Conservation (phyloP, 2,113 vertebrate genomes). For the Acrocephalus arundinaceus region DNA sequence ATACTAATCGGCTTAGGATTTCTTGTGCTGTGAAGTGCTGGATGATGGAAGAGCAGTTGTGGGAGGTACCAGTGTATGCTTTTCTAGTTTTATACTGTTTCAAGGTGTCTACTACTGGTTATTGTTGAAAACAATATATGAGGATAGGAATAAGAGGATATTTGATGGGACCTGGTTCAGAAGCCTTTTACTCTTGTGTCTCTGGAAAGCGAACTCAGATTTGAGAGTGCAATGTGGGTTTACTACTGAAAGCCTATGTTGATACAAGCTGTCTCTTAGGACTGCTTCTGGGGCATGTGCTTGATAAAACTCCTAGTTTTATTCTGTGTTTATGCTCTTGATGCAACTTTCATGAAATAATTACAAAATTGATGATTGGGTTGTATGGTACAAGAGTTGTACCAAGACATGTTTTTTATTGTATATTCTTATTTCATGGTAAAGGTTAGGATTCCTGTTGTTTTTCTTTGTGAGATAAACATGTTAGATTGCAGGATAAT, state of each 20-base stretch:
- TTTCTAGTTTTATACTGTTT: background rate
- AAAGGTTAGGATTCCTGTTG: background rate
- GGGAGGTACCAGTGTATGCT: background rate
- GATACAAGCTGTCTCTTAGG: background rate
- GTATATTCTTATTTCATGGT: background rate
- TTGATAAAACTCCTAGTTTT: background rate
- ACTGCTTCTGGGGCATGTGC: background rate
- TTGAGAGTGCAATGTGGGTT: background rate
- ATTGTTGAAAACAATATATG: background rate
- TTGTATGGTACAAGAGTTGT: background rate
- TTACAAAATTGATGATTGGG: background rate
- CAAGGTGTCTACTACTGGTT: background rate
- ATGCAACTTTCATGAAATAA: background rate
- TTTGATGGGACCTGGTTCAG: background rate
- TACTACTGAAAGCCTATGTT: background rate
- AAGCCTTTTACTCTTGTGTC: background rate
- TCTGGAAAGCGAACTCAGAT: background rate
- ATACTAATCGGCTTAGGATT: background rate
- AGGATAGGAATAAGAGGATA: background rate
- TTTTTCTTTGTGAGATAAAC: background rate
- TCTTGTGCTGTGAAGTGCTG: background rate
- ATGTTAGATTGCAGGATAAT: background rate
- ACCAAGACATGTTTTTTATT: background rate
- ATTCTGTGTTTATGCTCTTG: background rate
- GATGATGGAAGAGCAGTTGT: background rate